Percentiles rank a stretch among this genome's conserved stretches.
phyloP scores from a whole-genome alignment of 2,888 invertebrate species.

The Epinotia demarniana region DNA sequence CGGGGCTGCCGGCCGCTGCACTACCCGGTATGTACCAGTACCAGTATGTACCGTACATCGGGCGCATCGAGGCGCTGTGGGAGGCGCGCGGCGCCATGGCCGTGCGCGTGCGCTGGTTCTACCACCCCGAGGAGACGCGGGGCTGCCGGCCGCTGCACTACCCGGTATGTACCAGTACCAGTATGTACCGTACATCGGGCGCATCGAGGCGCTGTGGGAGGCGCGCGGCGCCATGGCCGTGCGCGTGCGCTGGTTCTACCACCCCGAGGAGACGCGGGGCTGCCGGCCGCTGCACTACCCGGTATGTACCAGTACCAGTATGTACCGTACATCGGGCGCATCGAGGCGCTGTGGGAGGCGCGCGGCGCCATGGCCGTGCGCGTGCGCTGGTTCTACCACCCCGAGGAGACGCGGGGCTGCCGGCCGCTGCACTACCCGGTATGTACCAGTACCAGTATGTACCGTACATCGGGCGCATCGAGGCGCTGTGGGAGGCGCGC shows the following conservation, averaged over 20 bases:
- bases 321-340: slow-evolving; percentile 96
- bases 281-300: slow-evolving; percentile 90
- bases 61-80: slow-evolving; percentile 96
- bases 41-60: slow-evolving; percentile 95
- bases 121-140: slow-evolving; percentile 97
- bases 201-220: slow-evolving; percentile 97
- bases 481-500: slow-evolving; percentile 96
- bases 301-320: slow-evolving; percentile 74
- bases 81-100: slow-evolving; percentile 95
- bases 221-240: slow-evolving; percentile 95
- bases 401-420: slow-evolving; percentile 95
- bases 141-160: slow-evolving; percentile 90
- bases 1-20: slow-evolving; percentile 89
- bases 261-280: slow-evolving; percentile 96
- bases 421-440: slow-evolving; percentile 91
- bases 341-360: slow-evolving; percentile 96
- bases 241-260: slow-evolving; percentile 98
- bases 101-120: slow-evolving; percentile 98
- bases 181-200: slow-evolving; percentile 97
- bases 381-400: slow-evolving; percentile 98
- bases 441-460: slow-evolving; percentile 44
- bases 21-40: slow-evolving; percentile 86
- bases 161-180: slow-evolving; percentile 82
- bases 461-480: slow-evolving; percentile 96
- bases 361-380: slow-evolving; percentile 95